These are phyloP conservation scores for Aspidoscelis tigris DNA, from an alignment of 2,113 vertebrate species.

Conservation along the genomic window DNA sequence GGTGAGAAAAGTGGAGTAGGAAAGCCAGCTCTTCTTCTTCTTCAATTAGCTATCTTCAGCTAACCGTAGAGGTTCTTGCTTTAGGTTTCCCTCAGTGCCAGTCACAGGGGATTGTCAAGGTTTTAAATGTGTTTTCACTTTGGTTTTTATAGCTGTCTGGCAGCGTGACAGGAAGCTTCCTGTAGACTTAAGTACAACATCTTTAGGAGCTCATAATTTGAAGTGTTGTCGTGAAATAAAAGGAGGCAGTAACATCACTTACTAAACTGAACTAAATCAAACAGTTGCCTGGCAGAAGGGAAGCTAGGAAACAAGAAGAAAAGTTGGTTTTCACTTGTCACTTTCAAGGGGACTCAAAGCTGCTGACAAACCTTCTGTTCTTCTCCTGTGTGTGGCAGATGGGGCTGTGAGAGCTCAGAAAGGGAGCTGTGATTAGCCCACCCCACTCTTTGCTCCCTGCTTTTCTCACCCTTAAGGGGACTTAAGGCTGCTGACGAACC, in stretches of 20 bases:
- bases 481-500: too few relatives aligned
- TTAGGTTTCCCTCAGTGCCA: accelerated
- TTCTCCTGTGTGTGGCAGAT: too few relatives aligned
- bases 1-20: too few relatives aligned
- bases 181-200: slow-evolving; percentile 10
- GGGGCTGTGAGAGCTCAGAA: too few relatives aligned
- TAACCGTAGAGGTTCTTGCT: accelerated
- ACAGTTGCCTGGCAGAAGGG: neutral
- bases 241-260: neutral
- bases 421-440: too few relatives aligned
- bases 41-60: neutral
- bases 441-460: too few relatives aligned
- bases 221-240: slow-evolving; percentile 18
- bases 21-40: too few relatives aligned
- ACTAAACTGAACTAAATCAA: neutral
- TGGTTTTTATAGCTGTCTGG: neutral
- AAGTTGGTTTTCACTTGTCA: neutral
- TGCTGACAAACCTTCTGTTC: too few relatives aligned
- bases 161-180: slow-evolving; percentile 14
- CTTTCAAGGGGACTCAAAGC: neutral
- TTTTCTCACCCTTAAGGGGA: too few relatives aligned
- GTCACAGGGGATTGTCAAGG: neutral
- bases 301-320: neutral
- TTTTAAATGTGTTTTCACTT: neutral
- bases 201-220: accelerated